These are phyloP conservation scores for Ips typographus DNA, from an alignment of 1,140 invertebrate species.

Conservation along the genomic window DNA sequence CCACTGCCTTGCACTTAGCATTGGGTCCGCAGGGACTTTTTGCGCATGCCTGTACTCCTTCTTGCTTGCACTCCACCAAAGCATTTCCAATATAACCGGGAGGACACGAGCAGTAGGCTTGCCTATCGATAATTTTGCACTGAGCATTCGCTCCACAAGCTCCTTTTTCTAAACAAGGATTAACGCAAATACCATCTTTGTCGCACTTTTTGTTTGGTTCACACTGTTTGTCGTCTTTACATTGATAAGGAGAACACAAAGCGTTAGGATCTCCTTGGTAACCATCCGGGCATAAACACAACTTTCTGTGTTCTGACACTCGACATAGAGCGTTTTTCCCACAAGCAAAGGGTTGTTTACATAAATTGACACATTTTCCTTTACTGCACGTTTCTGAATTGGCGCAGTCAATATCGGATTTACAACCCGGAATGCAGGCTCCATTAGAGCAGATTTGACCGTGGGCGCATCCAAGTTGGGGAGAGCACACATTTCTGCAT, in stretches of 20 bases:
- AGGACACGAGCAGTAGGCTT: conserved; percentile 80
- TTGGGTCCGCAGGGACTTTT: conserved; percentile 83
- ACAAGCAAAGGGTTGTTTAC: conserved; percentile 64
- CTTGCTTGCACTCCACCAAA: conserved; percentile 69
- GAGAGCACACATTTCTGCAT: conserved; percentile 65
- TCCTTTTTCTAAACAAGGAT: conserved; percentile 75
- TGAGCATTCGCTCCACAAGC: conserved; percentile 84
- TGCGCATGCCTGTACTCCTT: conserved; percentile 67
- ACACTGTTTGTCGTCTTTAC: conserved; percentile 75
- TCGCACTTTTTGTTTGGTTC: conserved; percentile 74
- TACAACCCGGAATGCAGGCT: conserved; percentile 72
- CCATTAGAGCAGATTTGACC: conserved; percentile 63
- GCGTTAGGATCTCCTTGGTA: conserved; percentile 75
- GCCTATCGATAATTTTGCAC: conserved; percentile 75
- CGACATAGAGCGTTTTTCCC: conserved; percentile 75
- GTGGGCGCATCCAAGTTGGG: conserved; percentile 49
- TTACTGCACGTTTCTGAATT: conserved; percentile 73
- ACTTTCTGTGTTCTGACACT: conserved; percentile 73
- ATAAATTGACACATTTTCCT: conserved; percentile 77
- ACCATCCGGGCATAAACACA: conserved; percentile 83
- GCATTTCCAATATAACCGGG: conserved; percentile 84
- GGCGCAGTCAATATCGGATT: conserved; percentile 76
- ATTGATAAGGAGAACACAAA: conserved; percentile 75
- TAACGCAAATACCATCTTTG: conserved; percentile 72
- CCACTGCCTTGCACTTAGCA: conserved; percentile 73